Conservation (phyloP, 1,140 invertebrate species). For the Cydia pomonella region DNA sequence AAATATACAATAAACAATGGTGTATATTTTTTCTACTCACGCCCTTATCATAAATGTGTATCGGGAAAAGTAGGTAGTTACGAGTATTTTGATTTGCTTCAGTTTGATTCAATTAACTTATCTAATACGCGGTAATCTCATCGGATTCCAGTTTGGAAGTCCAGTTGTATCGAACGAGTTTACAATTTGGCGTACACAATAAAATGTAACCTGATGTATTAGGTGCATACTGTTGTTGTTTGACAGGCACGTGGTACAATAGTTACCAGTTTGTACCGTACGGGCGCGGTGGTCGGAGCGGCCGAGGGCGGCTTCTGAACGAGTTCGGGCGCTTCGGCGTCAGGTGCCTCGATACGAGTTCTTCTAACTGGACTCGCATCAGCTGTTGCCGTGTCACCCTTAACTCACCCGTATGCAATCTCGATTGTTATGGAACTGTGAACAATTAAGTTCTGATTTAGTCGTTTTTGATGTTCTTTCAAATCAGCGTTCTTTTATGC, state of each 20-base stretch:
- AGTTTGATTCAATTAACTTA: background rate
- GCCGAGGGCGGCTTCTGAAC: constrained; percentile 70
- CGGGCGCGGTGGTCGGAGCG: constrained; percentile 57
- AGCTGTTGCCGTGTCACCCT: constrained; percentile 65
- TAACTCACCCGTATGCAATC: constrained; percentile 49
- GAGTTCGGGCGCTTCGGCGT: constrained; percentile 74
- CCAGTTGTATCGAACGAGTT: constrained; percentile 22
- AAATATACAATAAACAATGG: constrained; percentile 29
- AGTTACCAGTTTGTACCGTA: constrained; percentile 77
- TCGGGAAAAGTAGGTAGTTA: constrained; percentile 2
- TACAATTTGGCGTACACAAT: constrained; percentile 20
- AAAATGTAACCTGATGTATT: constrained; percentile 27
- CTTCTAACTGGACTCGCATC: constrained; percentile 77
- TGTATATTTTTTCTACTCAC: background rate
- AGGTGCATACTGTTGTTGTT: constrained; percentile 44
- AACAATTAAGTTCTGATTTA: background rate
- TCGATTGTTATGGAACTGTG: constrained; percentile 27
- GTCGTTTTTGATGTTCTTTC: background rate
- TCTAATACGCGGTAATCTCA: constrained; percentile 22
- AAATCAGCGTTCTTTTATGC: background rate
- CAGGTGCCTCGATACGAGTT: constrained; percentile 77
- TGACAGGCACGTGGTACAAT: constrained; percentile 70
- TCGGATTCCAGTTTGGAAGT: background rate
- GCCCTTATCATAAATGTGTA: background rate
- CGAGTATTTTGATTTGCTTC: background rate